Evolutionary conservation across 1,140 invertebrate species (phyloP), one percentile per base, ranked within the genome.

Genomic region (Anagrus nilaparvatae): DNA sequence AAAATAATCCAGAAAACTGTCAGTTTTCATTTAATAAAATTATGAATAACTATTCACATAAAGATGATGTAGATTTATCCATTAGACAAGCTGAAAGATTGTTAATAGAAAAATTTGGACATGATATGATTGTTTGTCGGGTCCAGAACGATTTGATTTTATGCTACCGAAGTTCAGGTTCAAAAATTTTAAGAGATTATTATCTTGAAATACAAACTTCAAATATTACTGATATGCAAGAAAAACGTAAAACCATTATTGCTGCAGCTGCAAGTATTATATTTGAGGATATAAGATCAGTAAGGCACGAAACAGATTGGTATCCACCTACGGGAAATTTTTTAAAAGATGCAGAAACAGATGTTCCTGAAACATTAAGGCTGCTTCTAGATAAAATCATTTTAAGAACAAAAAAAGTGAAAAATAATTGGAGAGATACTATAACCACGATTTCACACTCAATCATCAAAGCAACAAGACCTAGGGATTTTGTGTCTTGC

Each of bases 391-490:
- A 48, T 30, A 8, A 30, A 18, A 25, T 48, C 17, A 43, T 53
- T 16, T 21, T 34, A 8, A 44, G 44, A 40, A 23, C 25, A 4
- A 25, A 19, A 18, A 23, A 18, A 9, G 10, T 31, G 12, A 29
- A 46, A 6, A 27, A 42, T 13, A 48, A 25, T 14, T 36, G 56
- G 47, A 49, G 40, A 49, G 48, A 53, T 53, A 55, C n/a, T n/a
- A n/a, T 52, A 31, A 53, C 52, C 44, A 49, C 43, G 50, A 61
- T 67, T 46, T 23, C 55, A 36, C 59, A 61, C 32, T 6, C 41
- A 44, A 67, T 66, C n/a, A 62, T 67, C 48, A 33, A 36, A 14
- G 28, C 37, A 12, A 21, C 38, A 48, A 50, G 61, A 45, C 59
- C 54, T 46, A 56, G 57, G 41, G 54, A 54, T 35, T 66, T 62